Evolutionary conservation across 2,888 invertebrate genomes (phyloP).

Genomic region (Ceraclea dissimilis): DNA sequence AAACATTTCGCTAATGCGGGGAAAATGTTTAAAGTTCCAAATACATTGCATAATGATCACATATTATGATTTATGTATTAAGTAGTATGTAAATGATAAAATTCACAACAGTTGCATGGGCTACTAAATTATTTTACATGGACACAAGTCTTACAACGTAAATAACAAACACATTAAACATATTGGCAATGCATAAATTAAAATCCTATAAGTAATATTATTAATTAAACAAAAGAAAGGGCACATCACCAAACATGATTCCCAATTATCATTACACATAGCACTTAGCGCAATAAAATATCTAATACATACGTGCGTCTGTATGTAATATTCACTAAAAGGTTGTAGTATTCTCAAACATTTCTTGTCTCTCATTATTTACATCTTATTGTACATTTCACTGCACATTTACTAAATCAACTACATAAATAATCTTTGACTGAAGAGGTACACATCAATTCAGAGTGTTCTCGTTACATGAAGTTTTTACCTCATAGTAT

Average conservation of each 20-base stretch:
- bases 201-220: constrained; percentile 20
- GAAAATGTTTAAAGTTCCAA: too few relatives aligned
- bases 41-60: too few relatives aligned
- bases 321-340: neutral
- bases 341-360: constrained; percentile 10
- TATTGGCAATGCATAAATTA: constrained; percentile 22
- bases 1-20: too few relatives aligned
- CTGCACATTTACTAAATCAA: constrained; percentile 9
- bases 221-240: constrained; percentile 12
- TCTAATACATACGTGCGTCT: neutral
- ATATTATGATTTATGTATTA: too few relatives aligned
- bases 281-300: constrained; percentile 17
- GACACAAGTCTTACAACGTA: too few relatives aligned
- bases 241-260: neutral
- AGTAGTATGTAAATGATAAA: too few relatives aligned
- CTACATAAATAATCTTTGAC: neutral
- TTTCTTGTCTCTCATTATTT: constrained; percentile 18
- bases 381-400: constrained; percentile 11
- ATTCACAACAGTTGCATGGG: too few relatives aligned
- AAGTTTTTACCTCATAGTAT: constrained; percentile 2
- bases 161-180: neutral
- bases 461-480: neutral
- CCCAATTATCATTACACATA: constrained; percentile 3
- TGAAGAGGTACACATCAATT: constrained; percentile 9
- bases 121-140: too few relatives aligned